These are phyloP conservation scores for Clupea harengus DNA, from an alignment of 2,113 vertebrate species.

Conservation along the genomic window DNA sequence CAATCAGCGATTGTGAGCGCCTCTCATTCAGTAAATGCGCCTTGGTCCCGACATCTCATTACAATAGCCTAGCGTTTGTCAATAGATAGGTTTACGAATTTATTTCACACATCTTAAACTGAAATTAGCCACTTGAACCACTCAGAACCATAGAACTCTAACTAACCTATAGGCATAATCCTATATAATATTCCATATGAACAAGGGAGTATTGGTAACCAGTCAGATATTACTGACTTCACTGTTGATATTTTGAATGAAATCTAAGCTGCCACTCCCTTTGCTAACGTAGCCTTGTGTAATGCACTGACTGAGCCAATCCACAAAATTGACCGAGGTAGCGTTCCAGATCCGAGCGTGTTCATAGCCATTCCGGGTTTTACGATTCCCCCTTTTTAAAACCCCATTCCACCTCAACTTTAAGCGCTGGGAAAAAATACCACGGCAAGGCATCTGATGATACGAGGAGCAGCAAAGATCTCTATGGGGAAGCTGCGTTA, in stretches of 20 bases:
- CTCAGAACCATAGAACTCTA: background rate
- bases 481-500: slow-evolving; percentile 41
- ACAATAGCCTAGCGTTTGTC: background rate
- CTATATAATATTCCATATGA: background rate
- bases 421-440: slow-evolving; percentile 45
- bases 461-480: slow-evolving; percentile 58
- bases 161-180: background rate
- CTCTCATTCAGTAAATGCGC: background rate
- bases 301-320: slow-evolving; percentile 4
- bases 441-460: slow-evolving; percentile 64
- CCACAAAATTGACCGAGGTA: background rate
- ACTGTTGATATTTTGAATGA: slow-evolving; percentile 15
- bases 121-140: background rate
- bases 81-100: background rate
- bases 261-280: slow-evolving; percentile 7
- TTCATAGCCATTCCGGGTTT: slow-evolving; percentile 57
- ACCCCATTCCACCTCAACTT: slow-evolving; percentile 56
- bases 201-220: background rate
- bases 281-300: background rate
- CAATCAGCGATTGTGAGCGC: slow-evolving; percentile 56
- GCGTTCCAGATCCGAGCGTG: slow-evolving; percentile 43
- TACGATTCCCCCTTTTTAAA: slow-evolving; percentile 48
- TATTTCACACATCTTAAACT: background rate
- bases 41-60: background rate
- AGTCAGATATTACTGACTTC: background rate